Percentiles rank a stretch among this genome's conserved stretches.
phyloP scores from a whole-genome alignment of 2,113 vertebrate genomes.

The Ursus arctos region DNA sequence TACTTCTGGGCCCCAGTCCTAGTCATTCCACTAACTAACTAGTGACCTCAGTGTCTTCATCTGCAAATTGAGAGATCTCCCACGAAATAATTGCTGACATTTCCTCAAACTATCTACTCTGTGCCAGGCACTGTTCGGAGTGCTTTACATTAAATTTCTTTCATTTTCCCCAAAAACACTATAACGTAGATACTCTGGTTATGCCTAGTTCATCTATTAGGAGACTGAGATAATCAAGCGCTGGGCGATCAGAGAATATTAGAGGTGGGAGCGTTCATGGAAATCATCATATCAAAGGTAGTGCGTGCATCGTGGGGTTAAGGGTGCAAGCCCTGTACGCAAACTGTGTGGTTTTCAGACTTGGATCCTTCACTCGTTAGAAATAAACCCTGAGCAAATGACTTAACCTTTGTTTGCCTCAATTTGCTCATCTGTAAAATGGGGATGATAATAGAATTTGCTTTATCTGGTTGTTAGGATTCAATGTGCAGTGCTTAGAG shows the following conservation, averaged over 20 bases:
- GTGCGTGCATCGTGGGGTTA: neutral
- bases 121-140: neutral
- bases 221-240: conserved; percentile 2
- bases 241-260: neutral
- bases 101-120: neutral
- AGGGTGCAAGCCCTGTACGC: neutral
- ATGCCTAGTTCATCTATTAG: neutral
- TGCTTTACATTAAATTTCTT: neutral
- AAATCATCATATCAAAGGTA: neutral
- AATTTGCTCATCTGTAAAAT: neutral
- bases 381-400: neutral
- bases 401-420: neutral
- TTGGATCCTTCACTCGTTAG: neutral
- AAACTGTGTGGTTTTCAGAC: neutral
- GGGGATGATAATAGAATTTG: neutral
- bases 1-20: neutral
- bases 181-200: conserved; percentile 11
- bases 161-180: neutral
- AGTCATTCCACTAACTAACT: neutral
- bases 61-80: neutral
- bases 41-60: neutral
- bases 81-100: neutral
- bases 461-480: neutral
- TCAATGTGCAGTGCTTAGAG: neutral
- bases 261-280: neutral